phyloP scores from a whole-genome alignment of 1,140 invertebrate species.

The Bombus superbus region DNA sequence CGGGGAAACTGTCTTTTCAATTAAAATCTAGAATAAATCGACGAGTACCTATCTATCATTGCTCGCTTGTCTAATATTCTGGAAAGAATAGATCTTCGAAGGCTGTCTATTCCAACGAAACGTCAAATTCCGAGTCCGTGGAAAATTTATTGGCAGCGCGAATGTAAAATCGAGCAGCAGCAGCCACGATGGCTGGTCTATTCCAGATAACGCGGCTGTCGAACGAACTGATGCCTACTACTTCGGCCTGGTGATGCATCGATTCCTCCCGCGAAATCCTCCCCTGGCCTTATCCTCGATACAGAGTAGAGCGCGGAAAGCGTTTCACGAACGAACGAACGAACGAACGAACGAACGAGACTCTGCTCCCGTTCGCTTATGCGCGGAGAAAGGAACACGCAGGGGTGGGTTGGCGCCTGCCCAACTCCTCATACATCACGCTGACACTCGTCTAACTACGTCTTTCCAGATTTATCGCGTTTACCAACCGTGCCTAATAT shows the following conservation, averaged over 20 bases:
- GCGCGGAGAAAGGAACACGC: conserved; percentile 33
- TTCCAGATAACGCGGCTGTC: conserved; percentile 69
- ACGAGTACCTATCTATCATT: neutral
- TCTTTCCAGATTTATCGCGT: conserved; percentile 78
- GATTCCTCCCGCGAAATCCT: conserved; percentile 52
- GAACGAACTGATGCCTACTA: conserved; percentile 64
- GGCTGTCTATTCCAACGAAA: neutral
- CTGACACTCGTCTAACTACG: conserved; percentile 75
- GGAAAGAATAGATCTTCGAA: neutral
- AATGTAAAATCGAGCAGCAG: conserved; percentile 31
- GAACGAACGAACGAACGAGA: neutral
- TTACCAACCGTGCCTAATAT: conserved; percentile 74
- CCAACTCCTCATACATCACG: conserved; percentile 74
- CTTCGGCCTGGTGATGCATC: conserved; percentile 55
- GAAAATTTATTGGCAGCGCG: neutral
- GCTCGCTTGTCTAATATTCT: neutral
- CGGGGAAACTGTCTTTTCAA: neutral
- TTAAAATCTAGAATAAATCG: neutral
- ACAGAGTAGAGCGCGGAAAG: conserved; percentile 33
- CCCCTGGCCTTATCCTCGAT: conserved; percentile 19
- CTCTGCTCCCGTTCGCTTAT: conserved; percentile 30
- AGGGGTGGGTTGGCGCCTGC: conserved; percentile 8
- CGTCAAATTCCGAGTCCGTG: neutral
- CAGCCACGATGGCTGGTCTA: conserved; percentile 66
- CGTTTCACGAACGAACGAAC: conserved; percentile 26